Percentiles rank a stretch among this genome's conserved stretches.
Evolutionary conservation across 2,797 vertebrate genomes (phyloP).

Genomic region (Sebastes oblongus): DNA sequence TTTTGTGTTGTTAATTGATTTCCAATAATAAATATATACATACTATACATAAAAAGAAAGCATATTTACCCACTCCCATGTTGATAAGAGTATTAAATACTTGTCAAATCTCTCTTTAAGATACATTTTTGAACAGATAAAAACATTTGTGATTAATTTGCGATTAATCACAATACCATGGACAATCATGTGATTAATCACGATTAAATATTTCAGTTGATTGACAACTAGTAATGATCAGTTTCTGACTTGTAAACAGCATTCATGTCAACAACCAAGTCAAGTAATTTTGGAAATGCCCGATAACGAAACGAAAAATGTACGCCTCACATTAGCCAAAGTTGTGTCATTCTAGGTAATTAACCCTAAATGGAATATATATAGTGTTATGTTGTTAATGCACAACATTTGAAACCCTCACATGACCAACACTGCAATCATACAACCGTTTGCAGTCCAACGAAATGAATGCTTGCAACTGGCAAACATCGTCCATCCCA

Average conservation of each 20-base stretch:
- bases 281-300: not conserved
- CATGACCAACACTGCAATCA: not conserved
- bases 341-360: not conserved
- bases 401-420: not conserved
- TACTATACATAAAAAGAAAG: too few relatives aligned
- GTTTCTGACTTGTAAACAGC: not conserved
- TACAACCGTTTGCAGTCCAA: not conserved
- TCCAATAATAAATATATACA: too few relatives aligned
- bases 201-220: too few relatives aligned
- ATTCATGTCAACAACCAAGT: not conserved
- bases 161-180: too few relatives aligned
- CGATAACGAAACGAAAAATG: not conserved
- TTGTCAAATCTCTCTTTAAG: too few relatives aligned
- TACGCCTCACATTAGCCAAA: not conserved
- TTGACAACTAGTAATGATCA: not conserved
- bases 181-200: too few relatives aligned
- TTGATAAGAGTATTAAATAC: too few relatives aligned
- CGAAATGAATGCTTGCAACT: not conserved
- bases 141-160: too few relatives aligned
- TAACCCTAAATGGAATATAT: not conserved
- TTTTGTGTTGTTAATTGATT: too few relatives aligned
- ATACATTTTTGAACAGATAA: too few relatives aligned
- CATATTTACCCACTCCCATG: too few relatives aligned
- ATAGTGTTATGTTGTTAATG: not conserved
- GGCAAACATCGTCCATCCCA: not conserved